A percentile compares a stretch with the other conserved stretches of the same genome.
These are phyloP conservation scores for Cephus runcator DNA, from an alignment of 2,888 invertebrate species.

Conservation along the genomic window DNA sequence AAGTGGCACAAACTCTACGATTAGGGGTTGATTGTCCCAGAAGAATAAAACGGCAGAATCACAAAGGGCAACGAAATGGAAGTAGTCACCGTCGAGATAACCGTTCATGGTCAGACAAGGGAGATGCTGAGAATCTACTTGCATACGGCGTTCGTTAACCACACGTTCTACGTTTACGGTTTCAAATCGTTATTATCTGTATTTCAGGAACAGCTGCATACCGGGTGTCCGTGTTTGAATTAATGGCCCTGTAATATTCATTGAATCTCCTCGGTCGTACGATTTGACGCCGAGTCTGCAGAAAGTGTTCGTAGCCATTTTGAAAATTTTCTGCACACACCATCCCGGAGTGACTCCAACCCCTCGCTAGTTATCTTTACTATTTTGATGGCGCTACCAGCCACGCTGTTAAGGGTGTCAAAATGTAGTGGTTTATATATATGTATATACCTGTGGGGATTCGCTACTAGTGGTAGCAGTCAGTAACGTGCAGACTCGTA, in stretches of 20 bases:
- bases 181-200: neutral
- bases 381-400: neutral
- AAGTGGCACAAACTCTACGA: too few relatives aligned
- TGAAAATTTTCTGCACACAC: neutral
- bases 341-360: neutral
- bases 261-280: neutral
- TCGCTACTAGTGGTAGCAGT: neutral
- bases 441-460: neutral
- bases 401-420: neutral
- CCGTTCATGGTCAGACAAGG: slow-evolving; percentile 1
- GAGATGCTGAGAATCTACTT: neutral
- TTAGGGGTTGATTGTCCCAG: neutral
- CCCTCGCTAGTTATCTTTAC: neutral
- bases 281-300: neutral
- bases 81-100: neutral
- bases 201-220: neutral
- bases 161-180: neutral
- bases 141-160: neutral
- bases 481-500: slow-evolving; percentile 11
- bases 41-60: neutral
- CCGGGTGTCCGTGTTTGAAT: neutral
- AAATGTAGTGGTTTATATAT: neutral
- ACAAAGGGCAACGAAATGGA: neutral
- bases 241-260: neutral
- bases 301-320: neutral